These are phyloP conservation scores for Lophotriccus pileatus DNA, from an alignment of 2,797 vertebrate species.

Conservation along the genomic window DNA sequence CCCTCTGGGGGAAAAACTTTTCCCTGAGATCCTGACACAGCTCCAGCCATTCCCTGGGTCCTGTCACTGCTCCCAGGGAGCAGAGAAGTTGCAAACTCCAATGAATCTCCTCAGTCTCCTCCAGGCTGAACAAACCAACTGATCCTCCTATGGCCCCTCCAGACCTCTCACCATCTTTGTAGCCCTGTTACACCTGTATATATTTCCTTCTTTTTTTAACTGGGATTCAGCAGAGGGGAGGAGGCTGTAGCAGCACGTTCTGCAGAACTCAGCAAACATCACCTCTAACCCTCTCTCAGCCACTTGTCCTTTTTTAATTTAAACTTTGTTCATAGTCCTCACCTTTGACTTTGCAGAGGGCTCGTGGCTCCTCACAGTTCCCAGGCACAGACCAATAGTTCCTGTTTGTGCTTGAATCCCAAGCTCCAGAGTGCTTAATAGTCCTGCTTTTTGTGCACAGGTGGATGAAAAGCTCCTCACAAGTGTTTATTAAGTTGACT, in stretches of 20 bases:
- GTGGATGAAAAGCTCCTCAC: background rate
- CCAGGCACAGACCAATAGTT: background rate
- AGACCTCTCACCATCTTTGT: background rate
- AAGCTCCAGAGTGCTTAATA: background rate
- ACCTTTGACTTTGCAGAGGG: background rate
- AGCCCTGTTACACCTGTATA: background rate
- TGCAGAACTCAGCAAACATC: background rate
- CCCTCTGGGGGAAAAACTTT: background rate
- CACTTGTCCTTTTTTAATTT: background rate
- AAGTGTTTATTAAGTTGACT: background rate
- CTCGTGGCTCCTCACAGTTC: background rate
- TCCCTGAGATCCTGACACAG: background rate
- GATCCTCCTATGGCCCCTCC: background rate
- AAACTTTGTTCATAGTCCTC: background rate
- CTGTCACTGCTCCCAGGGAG: background rate
- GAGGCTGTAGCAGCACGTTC: background rate
- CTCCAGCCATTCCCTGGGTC: background rate
- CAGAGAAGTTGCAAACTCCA: background rate
- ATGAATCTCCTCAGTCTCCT: background rate
- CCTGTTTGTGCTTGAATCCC: background rate
- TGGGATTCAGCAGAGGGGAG: background rate
- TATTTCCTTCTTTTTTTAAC: background rate
- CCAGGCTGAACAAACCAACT: background rate
- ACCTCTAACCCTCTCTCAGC: background rate
- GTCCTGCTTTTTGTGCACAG: background rate